Percentiles rank a stretch among this genome's conserved stretches.
These are phyloP conservation scores for Rhabdophis nuchalis DNA, from an alignment of 2,797 vertebrate species.

Conservation along the genomic window DNA sequence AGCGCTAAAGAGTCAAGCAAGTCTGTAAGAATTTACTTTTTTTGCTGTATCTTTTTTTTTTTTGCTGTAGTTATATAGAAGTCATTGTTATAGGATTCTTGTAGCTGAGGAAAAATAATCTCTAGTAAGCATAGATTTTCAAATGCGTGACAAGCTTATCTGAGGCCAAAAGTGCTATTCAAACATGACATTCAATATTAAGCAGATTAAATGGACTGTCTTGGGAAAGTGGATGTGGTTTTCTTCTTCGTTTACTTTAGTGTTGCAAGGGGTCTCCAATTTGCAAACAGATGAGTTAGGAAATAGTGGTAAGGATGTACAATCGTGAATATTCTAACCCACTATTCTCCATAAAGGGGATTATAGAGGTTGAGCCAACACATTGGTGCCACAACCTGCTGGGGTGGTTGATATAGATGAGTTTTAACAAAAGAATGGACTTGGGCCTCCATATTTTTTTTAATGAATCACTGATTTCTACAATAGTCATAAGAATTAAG, in stretches of 20 bases:
- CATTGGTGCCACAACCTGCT: neutral
- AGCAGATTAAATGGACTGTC: neutral
- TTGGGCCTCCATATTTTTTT: neutral
- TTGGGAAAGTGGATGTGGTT: neutral
- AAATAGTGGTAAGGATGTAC: neutral
- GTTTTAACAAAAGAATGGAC: neutral
- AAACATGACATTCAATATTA: neutral
- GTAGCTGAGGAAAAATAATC: neutral
- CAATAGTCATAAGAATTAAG: neutral
- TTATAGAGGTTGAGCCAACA: neutral
- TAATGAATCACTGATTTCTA: neutral
- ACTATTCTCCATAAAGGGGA: neutral
- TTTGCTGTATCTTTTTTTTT: neutral
- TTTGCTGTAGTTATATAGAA: neutral
- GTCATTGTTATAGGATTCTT: neutral
- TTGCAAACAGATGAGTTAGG: neutral
- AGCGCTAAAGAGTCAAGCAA: neutral
- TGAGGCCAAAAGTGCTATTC: neutral
- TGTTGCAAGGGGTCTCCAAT: neutral
- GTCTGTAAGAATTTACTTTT: constrained; percentile 8
- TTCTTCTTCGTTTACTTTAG: neutral
- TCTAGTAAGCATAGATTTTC: neutral
- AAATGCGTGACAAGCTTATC: neutral
- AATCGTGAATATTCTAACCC: neutral
- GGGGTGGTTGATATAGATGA: no score